Conservation (phyloP, 2,113 vertebrate genomes). For the Hippocampus guttulatus region DNA sequence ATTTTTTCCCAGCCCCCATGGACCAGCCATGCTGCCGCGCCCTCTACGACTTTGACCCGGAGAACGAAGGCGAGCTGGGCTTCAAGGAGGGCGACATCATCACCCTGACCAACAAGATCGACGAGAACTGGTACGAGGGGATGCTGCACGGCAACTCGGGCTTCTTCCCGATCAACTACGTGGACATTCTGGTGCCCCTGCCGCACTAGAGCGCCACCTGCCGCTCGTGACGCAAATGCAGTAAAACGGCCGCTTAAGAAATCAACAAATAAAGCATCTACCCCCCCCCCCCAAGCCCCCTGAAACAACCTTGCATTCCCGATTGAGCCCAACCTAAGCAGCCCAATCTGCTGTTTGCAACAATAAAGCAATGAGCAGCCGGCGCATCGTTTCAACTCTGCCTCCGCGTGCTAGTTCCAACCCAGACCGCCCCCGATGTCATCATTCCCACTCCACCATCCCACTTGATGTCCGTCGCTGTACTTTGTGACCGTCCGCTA, state of each 20-base stretch:
- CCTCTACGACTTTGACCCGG: conserved; percentile 95
- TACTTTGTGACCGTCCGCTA: conserved; percentile 46
- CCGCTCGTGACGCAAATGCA: background rate
- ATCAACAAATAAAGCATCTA: conserved; percentile 15
- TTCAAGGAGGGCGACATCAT: conserved; percentile 98
- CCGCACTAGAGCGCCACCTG: conserved; percentile 77
- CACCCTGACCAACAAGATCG: conserved; percentile 96
- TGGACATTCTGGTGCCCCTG: conserved; percentile 93
- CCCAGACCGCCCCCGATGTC: conserved; percentile 1
- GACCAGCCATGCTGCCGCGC: conserved; percentile 96
- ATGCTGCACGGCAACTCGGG: conserved; percentile 95
- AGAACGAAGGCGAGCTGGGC: conserved; percentile 96
- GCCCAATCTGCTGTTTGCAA: conserved; percentile 25
- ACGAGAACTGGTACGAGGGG: conserved; percentile 99
- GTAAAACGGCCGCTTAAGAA: background rate
- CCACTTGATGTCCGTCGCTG: conserved; percentile 42
- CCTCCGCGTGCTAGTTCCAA: conserved; percentile 29
- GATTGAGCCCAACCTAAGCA: conserved; percentile 37
- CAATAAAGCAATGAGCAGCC: conserved; percentile 29
- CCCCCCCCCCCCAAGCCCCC: conserved; percentile 5
- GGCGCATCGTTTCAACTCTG: conserved; percentile 21
- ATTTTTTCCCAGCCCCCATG: conserved; percentile 73
- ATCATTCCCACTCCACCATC: conserved; percentile 33
- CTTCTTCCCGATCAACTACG: conserved; percentile 99
- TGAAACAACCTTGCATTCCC: conserved; percentile 26